Evolutionary conservation across 1,140 invertebrate species (phyloP).

Genomic region (Hydropsyche tenuis): DNA sequence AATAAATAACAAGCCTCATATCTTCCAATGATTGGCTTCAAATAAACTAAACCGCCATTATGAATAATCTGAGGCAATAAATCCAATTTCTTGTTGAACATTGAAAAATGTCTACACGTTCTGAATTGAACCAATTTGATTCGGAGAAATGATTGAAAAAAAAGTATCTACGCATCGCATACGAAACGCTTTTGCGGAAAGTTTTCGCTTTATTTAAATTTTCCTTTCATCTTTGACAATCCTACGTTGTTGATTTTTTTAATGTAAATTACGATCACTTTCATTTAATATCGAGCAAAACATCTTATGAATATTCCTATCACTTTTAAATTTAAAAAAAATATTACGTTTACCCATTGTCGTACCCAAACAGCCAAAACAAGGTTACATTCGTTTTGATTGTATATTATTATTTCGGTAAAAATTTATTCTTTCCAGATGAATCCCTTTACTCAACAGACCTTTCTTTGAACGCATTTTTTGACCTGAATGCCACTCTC

Average conservation of each 20-base stretch:
- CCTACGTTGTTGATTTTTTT: background rate
- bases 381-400: too few relatives aligned
- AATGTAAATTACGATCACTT: conserved; percentile 11
- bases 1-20: background rate
- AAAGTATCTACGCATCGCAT: too few relatives aligned
- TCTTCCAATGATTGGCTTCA: background rate
- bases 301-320: background rate
- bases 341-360: too few relatives aligned
- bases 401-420: background rate
- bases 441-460: conserved; percentile 18
- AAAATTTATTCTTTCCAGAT: background rate
- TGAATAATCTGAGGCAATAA: conserved; percentile 15
- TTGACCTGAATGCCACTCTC: conserved; percentile 23
- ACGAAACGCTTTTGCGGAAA: background rate
- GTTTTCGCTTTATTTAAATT: conserved; percentile 2
- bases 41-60: background rate
- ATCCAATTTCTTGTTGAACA: conserved; percentile 16
- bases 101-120: conserved; percentile 1
- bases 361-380: too few relatives aligned
- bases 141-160: too few relatives aligned
- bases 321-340: background rate
- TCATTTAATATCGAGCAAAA: conserved; percentile 1
- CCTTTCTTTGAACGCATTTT: conserved; percentile 28
- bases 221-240: conserved; percentile 10
- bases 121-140: conserved; percentile 1